Conservation (phyloP, 2,113 vertebrate species). For the Caranx melampygus region DNA sequence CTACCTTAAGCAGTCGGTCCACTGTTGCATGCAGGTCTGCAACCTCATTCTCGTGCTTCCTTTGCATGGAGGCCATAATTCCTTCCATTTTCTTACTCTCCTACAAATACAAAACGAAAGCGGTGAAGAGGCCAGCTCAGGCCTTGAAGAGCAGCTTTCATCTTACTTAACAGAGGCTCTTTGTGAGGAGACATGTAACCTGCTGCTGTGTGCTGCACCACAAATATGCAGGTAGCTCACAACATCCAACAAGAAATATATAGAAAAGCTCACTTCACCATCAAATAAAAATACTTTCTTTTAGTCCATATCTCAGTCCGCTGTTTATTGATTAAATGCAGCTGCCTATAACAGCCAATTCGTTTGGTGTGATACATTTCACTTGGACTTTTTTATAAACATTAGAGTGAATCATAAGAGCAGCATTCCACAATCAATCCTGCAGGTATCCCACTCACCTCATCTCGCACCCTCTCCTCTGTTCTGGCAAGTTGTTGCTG, state of each 20-base stretch:
- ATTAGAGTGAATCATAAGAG: slow-evolving; percentile 6
- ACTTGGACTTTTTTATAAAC: neutral
- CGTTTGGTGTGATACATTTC: neutral
- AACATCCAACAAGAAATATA: slow-evolving; percentile 6
- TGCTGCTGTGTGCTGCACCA: slow-evolving; percentile 33
- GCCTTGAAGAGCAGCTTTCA: slow-evolving; percentile 68
- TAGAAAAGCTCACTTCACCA: neutral
- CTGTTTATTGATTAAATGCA: neutral
- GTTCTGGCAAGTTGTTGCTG: slow-evolving; percentile 76
- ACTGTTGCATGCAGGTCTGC: slow-evolving; percentile 78
- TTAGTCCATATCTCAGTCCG: neutral
- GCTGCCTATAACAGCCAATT: neutral
- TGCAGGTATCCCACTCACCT: slow-evolving; percentile 71
- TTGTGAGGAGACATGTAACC: slow-evolving; percentile 66
- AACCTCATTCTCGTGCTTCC: slow-evolving; percentile 76
- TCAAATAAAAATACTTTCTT: neutral
- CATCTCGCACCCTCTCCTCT: slow-evolving; percentile 76
- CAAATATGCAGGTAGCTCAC: slow-evolving; percentile 58
- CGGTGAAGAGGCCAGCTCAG: slow-evolving; percentile 32
- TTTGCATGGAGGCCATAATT: slow-evolving; percentile 71
- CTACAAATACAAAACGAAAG: slow-evolving; percentile 76
- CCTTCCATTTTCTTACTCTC: slow-evolving; percentile 81
- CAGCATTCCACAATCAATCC: neutral
- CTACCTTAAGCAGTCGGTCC: slow-evolving; percentile 80
- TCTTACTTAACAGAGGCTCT: slow-evolving; percentile 64